Evolutionary conservation across 2,113 vertebrate genomes (phyloP).

Genomic region (Myiagra hebetior): DNA sequence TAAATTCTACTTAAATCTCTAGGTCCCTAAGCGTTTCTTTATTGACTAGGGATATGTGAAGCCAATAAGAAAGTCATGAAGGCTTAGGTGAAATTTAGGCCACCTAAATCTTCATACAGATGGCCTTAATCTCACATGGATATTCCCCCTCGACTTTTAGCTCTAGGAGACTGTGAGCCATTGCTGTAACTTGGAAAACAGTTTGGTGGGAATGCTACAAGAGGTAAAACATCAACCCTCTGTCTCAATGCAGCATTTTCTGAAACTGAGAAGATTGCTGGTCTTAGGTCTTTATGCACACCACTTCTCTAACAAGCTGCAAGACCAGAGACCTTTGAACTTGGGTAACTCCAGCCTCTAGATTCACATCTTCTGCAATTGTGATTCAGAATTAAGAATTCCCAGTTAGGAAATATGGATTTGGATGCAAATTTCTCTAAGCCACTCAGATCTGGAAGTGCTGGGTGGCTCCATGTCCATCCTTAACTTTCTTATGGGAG

Average conservation of each 20-base stretch:
- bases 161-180: neutral
- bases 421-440: neutral
- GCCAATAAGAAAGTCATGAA: neutral
- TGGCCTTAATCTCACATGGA: neutral
- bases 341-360: neutral
- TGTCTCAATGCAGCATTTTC: neutral
- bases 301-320: neutral
- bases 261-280: neutral
- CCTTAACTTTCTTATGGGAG: neutral
- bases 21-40: constrained; percentile 5
- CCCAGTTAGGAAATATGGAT: neutral
- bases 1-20: constrained; percentile 36
- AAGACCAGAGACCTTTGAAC: neutral
- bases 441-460: neutral
- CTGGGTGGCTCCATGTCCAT: neutral
- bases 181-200: neutral
- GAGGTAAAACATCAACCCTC: neutral
- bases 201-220: neutral
- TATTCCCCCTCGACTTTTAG: neutral
- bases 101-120: neutral
- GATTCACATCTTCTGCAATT: accelerated
- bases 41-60: neutral
- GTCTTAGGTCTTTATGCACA: neutral
- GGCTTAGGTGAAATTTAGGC: constrained; percentile 7
- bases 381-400: neutral